Percentiles rank a stretch among this genome's conserved stretches.
Evolutionary conservation across 2,113 vertebrate species (phyloP).

Genomic region (Cynoglossus semilaevis): DNA sequence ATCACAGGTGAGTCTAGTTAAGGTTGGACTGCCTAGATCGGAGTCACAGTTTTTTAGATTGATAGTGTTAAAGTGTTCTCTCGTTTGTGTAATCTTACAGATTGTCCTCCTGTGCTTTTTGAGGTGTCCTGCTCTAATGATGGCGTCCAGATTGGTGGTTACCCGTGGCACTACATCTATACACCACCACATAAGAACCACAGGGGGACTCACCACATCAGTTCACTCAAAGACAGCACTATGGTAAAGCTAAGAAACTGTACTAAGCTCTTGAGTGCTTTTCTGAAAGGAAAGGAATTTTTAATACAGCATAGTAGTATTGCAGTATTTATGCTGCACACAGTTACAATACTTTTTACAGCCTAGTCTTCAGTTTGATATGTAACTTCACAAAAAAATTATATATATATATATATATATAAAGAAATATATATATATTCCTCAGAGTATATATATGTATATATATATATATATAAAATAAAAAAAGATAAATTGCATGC

Average conservation of each 20-base stretch:
- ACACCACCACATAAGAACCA: conserved; percentile 89
- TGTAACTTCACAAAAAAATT: no score
- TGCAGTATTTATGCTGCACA: no score
- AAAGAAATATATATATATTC: no score
- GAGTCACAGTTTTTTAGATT: background rate
- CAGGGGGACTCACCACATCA: conserved; percentile 89
- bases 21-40: background rate
- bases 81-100: conserved; percentile 66
- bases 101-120: conserved; percentile 86
- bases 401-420: no score
- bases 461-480: no score
- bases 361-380: no score
- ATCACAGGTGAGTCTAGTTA: conserved; percentile 81
- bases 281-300: no score
- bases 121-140: conserved; percentile 87
- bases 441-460: no score
- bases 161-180: conserved; percentile 96
- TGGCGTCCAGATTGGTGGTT: conserved; percentile 91
- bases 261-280: no score
- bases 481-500: no score
- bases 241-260: conserved; percentile 85
- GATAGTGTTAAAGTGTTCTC: conserved; percentile 2
- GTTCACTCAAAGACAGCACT: conserved; percentile 84
- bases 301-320: no score
- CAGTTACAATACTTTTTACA: no score